A percentile compares a stretch with the other conserved stretches of the same genome.
Evolutionary conservation across 1,140 invertebrate species (phyloP).

Genomic region (Limonius californicus): DNA sequence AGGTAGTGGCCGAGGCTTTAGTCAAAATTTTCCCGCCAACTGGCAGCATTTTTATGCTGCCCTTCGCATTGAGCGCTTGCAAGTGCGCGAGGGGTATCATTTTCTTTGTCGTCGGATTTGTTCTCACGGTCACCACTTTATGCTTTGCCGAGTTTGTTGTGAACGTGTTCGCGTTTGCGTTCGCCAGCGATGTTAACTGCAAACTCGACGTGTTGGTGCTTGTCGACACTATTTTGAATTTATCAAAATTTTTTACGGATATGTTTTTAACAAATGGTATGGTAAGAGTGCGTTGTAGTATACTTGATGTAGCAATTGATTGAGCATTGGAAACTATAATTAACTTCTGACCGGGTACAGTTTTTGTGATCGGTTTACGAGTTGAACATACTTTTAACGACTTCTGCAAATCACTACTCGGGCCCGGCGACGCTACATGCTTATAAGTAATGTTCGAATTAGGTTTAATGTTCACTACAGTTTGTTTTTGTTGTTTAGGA

Average conservation of each 20-base stretch:
- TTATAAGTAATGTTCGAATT: conserved; percentile 21
- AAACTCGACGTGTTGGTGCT: conserved; percentile 23
- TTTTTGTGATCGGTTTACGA: conserved; percentile 30
- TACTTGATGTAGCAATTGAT: conserved; percentile 36
- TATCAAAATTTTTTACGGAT: conserved; percentile 43
- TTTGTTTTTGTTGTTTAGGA: conserved; percentile 22
- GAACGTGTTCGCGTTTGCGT: conserved; percentile 18
- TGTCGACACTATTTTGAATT: conserved; percentile 43
- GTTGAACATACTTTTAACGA: conserved; percentile 23
- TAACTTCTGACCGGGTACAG: conserved; percentile 40
- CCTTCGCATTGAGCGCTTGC: conserved; percentile 42
- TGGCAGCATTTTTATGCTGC: conserved; percentile 40
- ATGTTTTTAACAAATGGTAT: conserved; percentile 44
- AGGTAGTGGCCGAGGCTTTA: conserved; percentile 14
- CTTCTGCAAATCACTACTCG: conserved; percentile 17
- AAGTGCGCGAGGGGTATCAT: conserved; percentile 40
- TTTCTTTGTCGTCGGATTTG: conserved; percentile 37
- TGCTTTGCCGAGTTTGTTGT: conserved; percentile 33
- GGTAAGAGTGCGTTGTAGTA: conserved; percentile 42
- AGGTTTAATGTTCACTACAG: conserved; percentile 24
- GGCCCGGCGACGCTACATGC: conserved; percentile 14
- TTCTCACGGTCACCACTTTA: conserved; percentile 42
- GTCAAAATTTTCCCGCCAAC: conserved; percentile 40
- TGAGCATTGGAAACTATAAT: conserved; percentile 43
- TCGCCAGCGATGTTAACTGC: conserved; percentile 26